These are phyloP conservation scores for Oplegnathus fasciatus DNA, from an alignment of 2,113 vertebrate genomes.

Conservation along the genomic window DNA sequence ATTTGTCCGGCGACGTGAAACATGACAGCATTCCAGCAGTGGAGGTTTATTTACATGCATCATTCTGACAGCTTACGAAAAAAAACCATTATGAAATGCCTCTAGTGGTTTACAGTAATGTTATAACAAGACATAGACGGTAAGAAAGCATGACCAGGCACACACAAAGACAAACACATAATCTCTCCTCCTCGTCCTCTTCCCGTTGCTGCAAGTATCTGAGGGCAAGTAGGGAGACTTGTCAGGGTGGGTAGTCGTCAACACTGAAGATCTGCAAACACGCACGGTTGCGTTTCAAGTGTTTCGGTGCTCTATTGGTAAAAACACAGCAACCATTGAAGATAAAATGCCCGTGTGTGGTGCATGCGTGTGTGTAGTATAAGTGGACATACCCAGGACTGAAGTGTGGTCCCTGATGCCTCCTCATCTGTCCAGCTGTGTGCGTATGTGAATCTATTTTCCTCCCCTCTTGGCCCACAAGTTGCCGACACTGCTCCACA, in stretches of 20 bases:
- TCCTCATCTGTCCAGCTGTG: constrained; percentile 80
- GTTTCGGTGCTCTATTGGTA: constrained; percentile 31
- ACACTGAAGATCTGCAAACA: constrained; percentile 52
- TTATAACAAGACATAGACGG: constrained; percentile 11
- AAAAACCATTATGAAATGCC: constrained; percentile 52
- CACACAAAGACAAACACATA: constrained; percentile 14
- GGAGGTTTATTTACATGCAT: constrained; percentile 61
- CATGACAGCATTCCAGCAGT: constrained; percentile 33
- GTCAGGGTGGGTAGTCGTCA: constrained; percentile 73
- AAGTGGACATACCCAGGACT: constrained; percentile 80
- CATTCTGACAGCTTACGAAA: constrained; percentile 37
- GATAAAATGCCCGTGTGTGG: too few species aligned
- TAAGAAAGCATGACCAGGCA: constrained; percentile 36
- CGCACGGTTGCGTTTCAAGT: constrained; percentile 64
- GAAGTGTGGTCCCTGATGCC: constrained; percentile 74
- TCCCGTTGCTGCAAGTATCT: constrained; percentile 54
- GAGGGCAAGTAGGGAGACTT: constrained; percentile 74
- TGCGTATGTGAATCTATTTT: constrained; percentile 53
- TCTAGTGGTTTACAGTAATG: constrained; percentile 31
- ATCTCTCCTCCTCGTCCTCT: constrained; percentile 24
- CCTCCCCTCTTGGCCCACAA: constrained; percentile 70
- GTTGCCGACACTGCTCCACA: constrained; percentile 65
- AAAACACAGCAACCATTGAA: constrained; percentile 30
- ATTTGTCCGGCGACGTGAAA: constrained; percentile 31
- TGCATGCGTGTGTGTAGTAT: neutral